Conservation (phyloP, 1,140 invertebrate genomes). For the Leguminivora glycinivorella region DNA sequence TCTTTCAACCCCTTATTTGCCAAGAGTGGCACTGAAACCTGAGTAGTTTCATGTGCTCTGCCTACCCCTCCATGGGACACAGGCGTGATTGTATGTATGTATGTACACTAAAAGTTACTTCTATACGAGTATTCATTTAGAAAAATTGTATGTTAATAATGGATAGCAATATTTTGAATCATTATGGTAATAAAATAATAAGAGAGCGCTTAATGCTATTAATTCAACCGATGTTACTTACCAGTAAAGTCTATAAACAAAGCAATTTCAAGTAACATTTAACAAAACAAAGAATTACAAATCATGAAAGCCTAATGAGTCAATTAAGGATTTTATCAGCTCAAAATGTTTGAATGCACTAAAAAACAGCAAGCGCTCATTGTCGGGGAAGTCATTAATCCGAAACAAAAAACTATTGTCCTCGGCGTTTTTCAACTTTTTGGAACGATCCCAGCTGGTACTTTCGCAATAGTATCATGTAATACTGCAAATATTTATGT, state of each 20-base stretch:
- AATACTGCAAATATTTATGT: not conserved
- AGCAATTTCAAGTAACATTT: not conserved
- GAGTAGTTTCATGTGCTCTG: no score
- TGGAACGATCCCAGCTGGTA: not conserved
- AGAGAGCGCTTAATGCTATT: no score
- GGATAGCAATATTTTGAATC: no score
- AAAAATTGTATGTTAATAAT: no score
- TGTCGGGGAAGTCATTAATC: constrained; percentile 5
- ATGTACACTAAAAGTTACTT: no score
- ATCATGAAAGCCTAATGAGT: not conserved
- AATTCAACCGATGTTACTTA: no score
- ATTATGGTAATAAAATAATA: no score
- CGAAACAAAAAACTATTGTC: constrained; percentile 10
- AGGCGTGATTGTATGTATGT: no score
- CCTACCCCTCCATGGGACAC: no score
- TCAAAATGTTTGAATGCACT: constrained; percentile 14
- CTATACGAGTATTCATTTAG: no score
- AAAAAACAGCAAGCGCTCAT: constrained; percentile 9
- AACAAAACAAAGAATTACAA: not conserved
- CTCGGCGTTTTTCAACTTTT: not conserved
- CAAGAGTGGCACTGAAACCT: no score
- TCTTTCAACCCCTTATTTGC: no score
- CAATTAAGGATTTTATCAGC: constrained; percentile 13
- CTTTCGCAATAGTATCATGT: not conserved
- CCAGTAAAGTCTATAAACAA: not conserved